A percentile compares a stretch with the other conserved stretches of the same genome.
Evolutionary conservation across 2,113 vertebrate genomes (phyloP).

Genomic region (Etheostoma spectabile): DNA sequence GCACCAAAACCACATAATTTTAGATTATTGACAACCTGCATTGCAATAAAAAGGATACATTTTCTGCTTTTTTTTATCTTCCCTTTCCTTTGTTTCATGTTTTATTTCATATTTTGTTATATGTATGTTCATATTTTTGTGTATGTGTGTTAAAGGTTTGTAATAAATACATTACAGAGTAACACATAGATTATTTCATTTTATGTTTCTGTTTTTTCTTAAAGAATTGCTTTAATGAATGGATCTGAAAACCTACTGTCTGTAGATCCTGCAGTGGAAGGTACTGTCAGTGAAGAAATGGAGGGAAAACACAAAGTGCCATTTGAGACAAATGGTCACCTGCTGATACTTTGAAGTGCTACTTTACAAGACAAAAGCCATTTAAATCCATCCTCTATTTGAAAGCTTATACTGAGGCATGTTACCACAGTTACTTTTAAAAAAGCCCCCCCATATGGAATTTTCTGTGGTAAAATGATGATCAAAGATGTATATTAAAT

Average conservation of each 20-base stretch:
- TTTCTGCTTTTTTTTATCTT: background rate
- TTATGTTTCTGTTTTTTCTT: conserved; percentile 2
- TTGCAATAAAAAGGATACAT: background rate
- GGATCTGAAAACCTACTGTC: background rate
- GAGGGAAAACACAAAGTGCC: conserved; percentile 73
- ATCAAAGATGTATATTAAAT: background rate
- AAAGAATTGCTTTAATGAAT: background rate
- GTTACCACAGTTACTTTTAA: conserved; percentile 20
- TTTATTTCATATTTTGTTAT: too few relatives aligned
- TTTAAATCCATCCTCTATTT: conserved; percentile 57
- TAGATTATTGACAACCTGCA: background rate
- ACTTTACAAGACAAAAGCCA: conserved; percentile 73
- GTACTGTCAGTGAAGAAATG: conserved; percentile 63
- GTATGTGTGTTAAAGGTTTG: conserved; percentile 20
- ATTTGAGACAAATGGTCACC: conserved; percentile 74
- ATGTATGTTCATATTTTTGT: conserved; percentile 36
- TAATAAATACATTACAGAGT: conserved; percentile 47
- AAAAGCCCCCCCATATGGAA: conserved; percentile 4
- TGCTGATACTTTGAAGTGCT: conserved; percentile 75
- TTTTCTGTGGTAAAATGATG: background rate
- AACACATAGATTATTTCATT: background rate
- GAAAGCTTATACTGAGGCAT: conserved; percentile 21
- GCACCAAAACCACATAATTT: background rate
- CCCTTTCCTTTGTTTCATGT: background rate
- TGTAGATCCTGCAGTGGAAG: background rate